A percentile compares a stretch with the other conserved stretches of the same genome.
phyloP scores from a whole-genome alignment of 2,888 invertebrate species.

The Synergus laeviventris region DNA sequence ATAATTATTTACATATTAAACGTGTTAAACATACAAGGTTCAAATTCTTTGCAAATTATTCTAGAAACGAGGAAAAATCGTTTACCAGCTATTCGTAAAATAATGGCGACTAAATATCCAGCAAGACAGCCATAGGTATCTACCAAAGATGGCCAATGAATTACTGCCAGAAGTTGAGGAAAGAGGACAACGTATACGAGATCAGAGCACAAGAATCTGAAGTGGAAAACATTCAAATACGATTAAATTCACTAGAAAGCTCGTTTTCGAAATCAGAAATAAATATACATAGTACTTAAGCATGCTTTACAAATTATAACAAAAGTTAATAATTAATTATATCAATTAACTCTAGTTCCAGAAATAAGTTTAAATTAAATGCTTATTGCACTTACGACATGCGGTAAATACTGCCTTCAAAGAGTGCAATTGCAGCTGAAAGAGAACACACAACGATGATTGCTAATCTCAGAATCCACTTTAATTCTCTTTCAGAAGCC shows the following conservation, averaged over 20 bases:
- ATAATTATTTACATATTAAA: neutral
- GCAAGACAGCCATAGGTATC: conserved; percentile 84
- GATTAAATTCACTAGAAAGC: neutral
- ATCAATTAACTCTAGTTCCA: neutral
- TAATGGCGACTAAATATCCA: conserved; percentile 77
- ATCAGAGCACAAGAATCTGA: conserved; percentile 82
- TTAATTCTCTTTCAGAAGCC: conserved; percentile 83
- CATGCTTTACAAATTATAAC: neutral
- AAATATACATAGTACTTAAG: neutral
- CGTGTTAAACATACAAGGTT: too few relatives aligned
- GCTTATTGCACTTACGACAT: conserved; percentile 70
- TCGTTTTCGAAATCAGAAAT: neutral
- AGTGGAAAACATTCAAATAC: conserved; percentile 45
- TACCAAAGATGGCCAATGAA: conserved; percentile 80
- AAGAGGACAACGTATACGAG: conserved; percentile 85
- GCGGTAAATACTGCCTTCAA: conserved; percentile 82
- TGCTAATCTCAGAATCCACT: conserved; percentile 82
- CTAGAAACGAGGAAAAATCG: neutral
- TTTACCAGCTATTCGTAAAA: conserved; percentile 77
- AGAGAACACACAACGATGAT: conserved; percentile 81
- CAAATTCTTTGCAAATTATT: neutral
- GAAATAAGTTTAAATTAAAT: neutral
- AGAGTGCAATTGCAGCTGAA: conserved; percentile 81
- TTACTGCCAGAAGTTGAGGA: conserved; percentile 83
- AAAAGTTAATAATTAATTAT: too few relatives aligned